A percentile compares a stretch with the other conserved stretches of the same genome.
Evolutionary conservation across 2,113 vertebrate genomes (phyloP).

Genomic region (Larimichthys polyactis): DNA sequence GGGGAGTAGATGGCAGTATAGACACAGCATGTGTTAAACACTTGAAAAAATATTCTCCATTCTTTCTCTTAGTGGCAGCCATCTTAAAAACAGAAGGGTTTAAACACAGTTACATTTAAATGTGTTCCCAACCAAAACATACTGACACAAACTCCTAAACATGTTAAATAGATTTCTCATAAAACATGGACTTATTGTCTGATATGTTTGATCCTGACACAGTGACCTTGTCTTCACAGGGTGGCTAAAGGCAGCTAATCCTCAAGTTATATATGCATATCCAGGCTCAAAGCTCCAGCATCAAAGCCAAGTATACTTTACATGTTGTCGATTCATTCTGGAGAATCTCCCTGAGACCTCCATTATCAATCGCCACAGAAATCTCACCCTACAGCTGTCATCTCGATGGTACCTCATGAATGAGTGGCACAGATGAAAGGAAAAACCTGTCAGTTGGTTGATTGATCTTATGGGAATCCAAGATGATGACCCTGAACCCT

Average conservation of each 20-base stretch:
- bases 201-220: neutral
- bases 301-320: neutral
- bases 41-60: neutral
- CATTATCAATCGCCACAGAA: neutral
- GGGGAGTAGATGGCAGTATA: neutral
- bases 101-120: slow-evolving; percentile 4
- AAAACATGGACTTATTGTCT: neutral
- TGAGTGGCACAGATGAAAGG: neutral
- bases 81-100: slow-evolving; percentile 12
- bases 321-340: neutral
- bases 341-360: neutral
- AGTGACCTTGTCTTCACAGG: neutral
- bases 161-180: neutral
- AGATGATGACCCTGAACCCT: neutral
- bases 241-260: neutral
- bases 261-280: neutral
- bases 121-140: neutral
- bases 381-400: neutral
- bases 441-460: neutral
- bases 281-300: neutral
- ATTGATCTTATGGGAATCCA: neutral
- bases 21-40: neutral
- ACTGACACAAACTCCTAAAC: neutral
- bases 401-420: neutral
- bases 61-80: slow-evolving; percentile 1